Base-by-base conservation (phyloP, 2,113 vertebrate species). In the Etheostoma cragini region DNA sequence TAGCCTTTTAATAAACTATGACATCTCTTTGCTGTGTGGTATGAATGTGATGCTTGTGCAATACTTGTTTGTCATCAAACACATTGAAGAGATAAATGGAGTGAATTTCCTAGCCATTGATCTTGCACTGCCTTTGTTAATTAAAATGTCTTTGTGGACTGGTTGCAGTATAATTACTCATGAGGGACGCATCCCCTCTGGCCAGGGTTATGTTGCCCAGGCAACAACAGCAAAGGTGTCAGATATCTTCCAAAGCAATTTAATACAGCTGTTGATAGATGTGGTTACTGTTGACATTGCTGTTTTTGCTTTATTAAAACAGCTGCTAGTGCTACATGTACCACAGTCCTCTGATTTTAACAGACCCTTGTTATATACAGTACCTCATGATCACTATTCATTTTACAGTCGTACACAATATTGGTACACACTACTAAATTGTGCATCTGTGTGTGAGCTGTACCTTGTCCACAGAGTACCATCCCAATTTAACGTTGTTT, bases 71-170 rank as follows among this genome's bases (percentile, higher is more conserved):
- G 83, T 82, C 60, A 88, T 30, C 78, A 62, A 65, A 76, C 67
- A 79, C n/a, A 53, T 61, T 14, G 24, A 66, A 47, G 33, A 86
- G 80, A 91, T 72, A 83, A 84, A 88, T 88, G 63, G 74, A 69
- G 54, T 68, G 58, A 83, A 84, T 82, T 87, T 81, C 74, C 52
- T 30, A 16, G 62, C 60, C 79, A 89, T 86, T 88, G 82, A 87
- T 90, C 80, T 78, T 54, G 35, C 45, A 42, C 79, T 72, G 58
- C 70, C 72, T 52, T 73, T 79, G 85, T 82, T 89, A 88, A 90
- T 91, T 88, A 86, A 91, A 91, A 86, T 72, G 63, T 87, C 87
- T 85, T 91, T 84, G 82, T 87, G 71, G 83, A 90, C 81, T 61
- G 66, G 65, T 70, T 86, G 85, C 78, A 76, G 76, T 69, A 83